phyloP scores from a whole-genome alignment of 2,113 vertebrate genomes.

The Cryptoleucopteryx plumbea region DNA sequence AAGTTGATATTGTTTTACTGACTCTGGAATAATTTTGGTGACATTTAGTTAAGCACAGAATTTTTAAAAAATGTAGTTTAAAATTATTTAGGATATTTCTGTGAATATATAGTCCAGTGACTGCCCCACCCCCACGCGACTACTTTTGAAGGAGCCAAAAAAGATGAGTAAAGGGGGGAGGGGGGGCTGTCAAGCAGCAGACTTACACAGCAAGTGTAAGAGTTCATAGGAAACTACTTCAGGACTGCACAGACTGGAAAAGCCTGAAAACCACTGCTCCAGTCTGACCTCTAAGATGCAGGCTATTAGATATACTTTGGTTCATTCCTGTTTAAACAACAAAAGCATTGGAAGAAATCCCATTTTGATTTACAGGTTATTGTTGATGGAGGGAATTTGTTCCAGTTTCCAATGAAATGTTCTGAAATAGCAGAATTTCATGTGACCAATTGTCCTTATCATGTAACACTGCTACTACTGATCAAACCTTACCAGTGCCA shows the following conservation, averaged over 20 bases:
- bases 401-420: neutral
- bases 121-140: rapidly evolving
- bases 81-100: neutral
- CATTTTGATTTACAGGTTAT: neutral
- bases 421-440: neutral
- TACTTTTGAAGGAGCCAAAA: neutral
- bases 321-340: neutral
- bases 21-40: neutral
- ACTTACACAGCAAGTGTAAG: neutral
- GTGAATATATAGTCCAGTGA: neutral
- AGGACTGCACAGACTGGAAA: neutral
- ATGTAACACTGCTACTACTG: neutral
- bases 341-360: neutral
- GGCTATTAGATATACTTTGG: neutral
- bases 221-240: neutral
- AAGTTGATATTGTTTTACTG: neutral
- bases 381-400: neutral
- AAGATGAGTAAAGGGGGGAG: rapidly evolving
- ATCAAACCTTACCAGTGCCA: neutral
- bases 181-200: neutral
- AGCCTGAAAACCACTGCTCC: neutral
- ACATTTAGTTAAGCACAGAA: neutral
- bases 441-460: neutral
- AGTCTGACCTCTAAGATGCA: neutral
- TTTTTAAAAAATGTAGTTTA: neutral